Evolutionary conservation across 1,140 invertebrate genomes (phyloP), one percentile per base, ranked within the genome.

Genomic region (Sitophilus oryzae): DNA sequence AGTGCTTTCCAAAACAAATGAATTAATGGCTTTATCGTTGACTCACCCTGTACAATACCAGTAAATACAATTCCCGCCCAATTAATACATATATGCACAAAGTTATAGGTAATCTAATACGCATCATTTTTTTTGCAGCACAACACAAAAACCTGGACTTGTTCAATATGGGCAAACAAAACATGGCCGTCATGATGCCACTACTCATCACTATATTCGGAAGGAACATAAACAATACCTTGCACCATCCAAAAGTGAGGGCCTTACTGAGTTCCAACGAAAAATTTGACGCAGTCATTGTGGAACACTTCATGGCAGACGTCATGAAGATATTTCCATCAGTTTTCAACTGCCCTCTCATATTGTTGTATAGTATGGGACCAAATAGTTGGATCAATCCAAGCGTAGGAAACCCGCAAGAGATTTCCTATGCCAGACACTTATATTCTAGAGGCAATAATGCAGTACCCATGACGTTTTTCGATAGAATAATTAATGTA

Each of bases 301-400:
- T 79, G 4, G 83, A 86, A 66, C 75, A 76, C 49, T 85, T 86
- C 61, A 82, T 83, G 34, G 79, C 76, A 40, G 82, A 87, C 52
- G 86, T 83, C 61, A 77, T 79, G 57, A 67, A 84, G 48, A 79
- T 76, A 8, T 68, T 86, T n/a, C 75, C 79, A 23, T 71, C 81
- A 52, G 76, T 81, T 60, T 75, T 84, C 15, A 71, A 79, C 38
- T 77, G 77, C 2, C 83, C 83, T 0, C 75, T 80, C 0, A 77
- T 88, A 4, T 71, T 73, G 0, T 55, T 79, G 3, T 74, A 73
- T 44, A 61, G 70, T 5, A 18, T 65, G 3, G 56, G 61, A 11
- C 19, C 58, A 0, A 57, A 58, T 18, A 14, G 21, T 36, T 63
- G 54, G 57, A 55, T 56, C 15, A 66, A 66, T 30, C 18, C 37